These are phyloP conservation scores for Corydoras maculifer DNA, from an alignment of 2,113 vertebrate species.

Conservation along the genomic window DNA sequence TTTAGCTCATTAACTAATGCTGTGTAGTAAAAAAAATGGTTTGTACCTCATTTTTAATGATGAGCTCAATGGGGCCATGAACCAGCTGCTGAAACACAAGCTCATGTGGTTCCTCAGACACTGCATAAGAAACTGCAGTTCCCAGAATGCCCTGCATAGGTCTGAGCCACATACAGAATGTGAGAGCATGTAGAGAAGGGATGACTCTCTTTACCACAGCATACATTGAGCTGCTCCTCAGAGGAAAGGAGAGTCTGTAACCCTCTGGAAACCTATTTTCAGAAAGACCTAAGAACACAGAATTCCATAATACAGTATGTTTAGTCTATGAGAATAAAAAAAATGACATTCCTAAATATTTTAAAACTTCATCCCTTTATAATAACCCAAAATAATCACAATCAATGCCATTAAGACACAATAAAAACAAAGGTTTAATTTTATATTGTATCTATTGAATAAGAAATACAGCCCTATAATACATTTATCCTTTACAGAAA, in stretches of 20 bases:
- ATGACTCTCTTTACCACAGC: conserved; percentile 75
- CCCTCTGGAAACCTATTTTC: conserved; percentile 68
- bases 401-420: no score
- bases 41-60: conserved; percentile 89
- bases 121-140: conserved; percentile 88
- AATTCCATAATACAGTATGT: no score
- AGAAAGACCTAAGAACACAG: conserved; percentile 26
- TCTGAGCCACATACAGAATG: conserved; percentile 86
- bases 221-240: conserved; percentile 90
- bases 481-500: no score
- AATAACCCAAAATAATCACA: no score
- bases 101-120: conserved; percentile 81
- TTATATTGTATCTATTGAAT: no score
- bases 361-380: no score
- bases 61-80: conserved; percentile 80
- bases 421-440: no score
- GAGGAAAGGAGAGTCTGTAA: conserved; percentile 83
- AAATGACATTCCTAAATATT: no score
- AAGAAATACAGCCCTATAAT: no score
- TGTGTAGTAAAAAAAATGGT: not conserved
- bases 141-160: conserved; percentile 73
- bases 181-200: conserved; percentile 81
- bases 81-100: conserved; percentile 86
- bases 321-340: no score
- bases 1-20: no score